Conservation (phyloP, 2,888 invertebrate genomes). For the Laothoe populi region DNA sequence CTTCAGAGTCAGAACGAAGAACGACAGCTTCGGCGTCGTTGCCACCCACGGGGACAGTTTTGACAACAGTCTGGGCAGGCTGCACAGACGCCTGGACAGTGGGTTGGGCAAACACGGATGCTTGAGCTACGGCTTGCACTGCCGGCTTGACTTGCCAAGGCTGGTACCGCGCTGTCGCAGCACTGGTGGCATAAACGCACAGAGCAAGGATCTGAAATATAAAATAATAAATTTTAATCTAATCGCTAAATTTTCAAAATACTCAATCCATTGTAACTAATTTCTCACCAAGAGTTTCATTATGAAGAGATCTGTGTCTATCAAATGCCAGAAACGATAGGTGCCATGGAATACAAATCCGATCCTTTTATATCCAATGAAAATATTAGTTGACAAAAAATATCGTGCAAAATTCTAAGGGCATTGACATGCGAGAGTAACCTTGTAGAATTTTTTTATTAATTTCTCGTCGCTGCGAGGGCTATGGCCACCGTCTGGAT, state of each 20-base stretch:
- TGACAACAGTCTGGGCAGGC: slow-evolving; percentile 30
- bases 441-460: slow-evolving; percentile 35
- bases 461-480: slow-evolving; percentile 39
- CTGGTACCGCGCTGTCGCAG: slow-evolving; percentile 40
- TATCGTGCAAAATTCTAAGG: slow-evolving; percentile 32
- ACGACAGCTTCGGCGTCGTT: slow-evolving; percentile 44
- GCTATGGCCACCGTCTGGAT: slow-evolving; percentile 11
- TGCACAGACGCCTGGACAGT: slow-evolving; percentile 14
- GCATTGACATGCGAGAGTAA: slow-evolving; percentile 36
- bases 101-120: slow-evolving; percentile 25
- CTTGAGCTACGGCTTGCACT: slow-evolving; percentile 22
- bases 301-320: slow-evolving; percentile 43
- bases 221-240: neutral
- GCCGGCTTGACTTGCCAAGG: slow-evolving; percentile 17
- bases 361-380: slow-evolving; percentile 40
- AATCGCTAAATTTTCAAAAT: neutral
- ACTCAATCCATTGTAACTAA: neutral
- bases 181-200: slow-evolving; percentile 55
- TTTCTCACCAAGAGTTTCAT: slow-evolving; percentile 48
- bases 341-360: slow-evolving; percentile 32
- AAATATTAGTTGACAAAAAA: slow-evolving; percentile 32
- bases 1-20: slow-evolving; percentile 46
- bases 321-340: slow-evolving; percentile 36
- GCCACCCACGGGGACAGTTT: slow-evolving; percentile 30
- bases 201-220: slow-evolving; percentile 49